These are phyloP conservation scores for Oryzias melastigma DNA, from an alignment of 2,113 vertebrate genomes.

Conservation along the genomic window DNA sequence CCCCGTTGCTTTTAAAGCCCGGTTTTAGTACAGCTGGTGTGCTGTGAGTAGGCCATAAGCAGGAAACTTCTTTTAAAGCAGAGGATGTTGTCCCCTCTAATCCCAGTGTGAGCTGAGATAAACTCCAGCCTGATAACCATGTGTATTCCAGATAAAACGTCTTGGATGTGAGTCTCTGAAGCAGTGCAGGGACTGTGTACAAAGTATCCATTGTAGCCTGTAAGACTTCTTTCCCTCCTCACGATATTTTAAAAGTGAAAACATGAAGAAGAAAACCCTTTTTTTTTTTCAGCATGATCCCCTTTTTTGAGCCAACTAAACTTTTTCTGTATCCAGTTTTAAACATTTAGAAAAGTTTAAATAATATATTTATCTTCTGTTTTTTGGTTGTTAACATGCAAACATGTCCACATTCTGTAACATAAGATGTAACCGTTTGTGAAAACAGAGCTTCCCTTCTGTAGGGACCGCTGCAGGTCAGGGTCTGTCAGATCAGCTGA, in stretches of 20 bases:
- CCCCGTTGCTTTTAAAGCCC: no score
- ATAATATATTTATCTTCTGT: background rate
- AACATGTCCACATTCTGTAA: slow-evolving; percentile 1
- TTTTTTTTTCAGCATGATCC: background rate
- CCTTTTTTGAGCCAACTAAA: background rate
- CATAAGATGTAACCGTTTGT: slow-evolving; percentile 5
- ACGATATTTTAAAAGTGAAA: no score
- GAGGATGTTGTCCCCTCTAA: background rate
- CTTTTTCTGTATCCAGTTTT: background rate
- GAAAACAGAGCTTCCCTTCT: slow-evolving; percentile 12
- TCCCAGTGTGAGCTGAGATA: background rate
- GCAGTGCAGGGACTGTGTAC: background rate
- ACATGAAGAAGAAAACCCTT: background rate
- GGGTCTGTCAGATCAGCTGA: slow-evolving; percentile 33
- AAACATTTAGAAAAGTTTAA: background rate
- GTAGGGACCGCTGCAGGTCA: slow-evolving; percentile 20
- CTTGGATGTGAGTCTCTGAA: background rate
- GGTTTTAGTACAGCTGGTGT: background rate
- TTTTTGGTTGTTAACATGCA: background rate
- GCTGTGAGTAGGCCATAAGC: background rate
- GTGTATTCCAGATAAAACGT: background rate
- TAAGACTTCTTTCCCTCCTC: background rate
- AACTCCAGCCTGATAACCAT: background rate
- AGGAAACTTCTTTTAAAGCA: background rate
- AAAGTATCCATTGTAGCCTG: background rate